phyloP scores from a whole-genome alignment of 2,888 invertebrate genomes.

The Drosophila birchii region DNA sequence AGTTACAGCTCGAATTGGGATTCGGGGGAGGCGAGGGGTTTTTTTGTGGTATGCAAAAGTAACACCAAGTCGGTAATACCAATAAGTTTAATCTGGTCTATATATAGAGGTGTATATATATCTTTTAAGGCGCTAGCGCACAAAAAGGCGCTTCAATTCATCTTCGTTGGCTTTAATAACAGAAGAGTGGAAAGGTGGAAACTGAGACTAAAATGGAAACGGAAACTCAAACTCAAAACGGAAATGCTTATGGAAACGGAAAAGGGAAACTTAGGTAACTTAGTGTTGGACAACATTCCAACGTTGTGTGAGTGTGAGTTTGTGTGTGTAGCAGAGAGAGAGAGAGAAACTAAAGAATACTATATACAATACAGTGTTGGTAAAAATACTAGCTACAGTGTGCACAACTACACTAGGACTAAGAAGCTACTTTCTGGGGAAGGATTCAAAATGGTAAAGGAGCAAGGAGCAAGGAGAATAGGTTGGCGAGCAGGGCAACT shows the following conservation, averaged over 20 bases:
- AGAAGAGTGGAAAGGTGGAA: constrained; percentile 18
- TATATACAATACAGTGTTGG: constrained; percentile 20
- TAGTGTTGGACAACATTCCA: constrained; percentile 36
- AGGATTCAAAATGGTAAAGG: background rate
- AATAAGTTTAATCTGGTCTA: constrained; percentile 26
- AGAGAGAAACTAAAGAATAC: background rate
- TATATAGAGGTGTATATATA: background rate
- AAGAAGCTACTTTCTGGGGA: background rate
- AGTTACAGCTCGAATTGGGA: background rate
- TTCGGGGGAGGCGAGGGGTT: background rate
- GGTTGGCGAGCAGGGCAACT: background rate
- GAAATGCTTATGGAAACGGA: constrained; percentile 44
- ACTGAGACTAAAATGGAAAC: constrained; percentile 28
- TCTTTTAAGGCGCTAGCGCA: constrained; percentile 25
- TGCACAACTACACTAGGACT: constrained; percentile 13
- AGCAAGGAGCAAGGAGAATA: background rate
- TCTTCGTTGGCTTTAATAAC: constrained; percentile 1
- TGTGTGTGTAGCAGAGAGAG: constrained; percentile 1
- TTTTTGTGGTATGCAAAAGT: constrained; percentile 64
- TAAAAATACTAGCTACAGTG: constrained; percentile 21
- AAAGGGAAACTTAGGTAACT: constrained; percentile 32
- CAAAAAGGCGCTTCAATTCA: constrained; percentile 10
- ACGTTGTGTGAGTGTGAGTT: constrained; percentile 7
- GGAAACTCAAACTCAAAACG: constrained; percentile 32
- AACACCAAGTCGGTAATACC: constrained; percentile 53